Evolutionary conservation across 2,113 vertebrate genomes (phyloP), one percentile per base, ranked within the genome.

Genomic region (Callocephalon fimbriatum): DNA sequence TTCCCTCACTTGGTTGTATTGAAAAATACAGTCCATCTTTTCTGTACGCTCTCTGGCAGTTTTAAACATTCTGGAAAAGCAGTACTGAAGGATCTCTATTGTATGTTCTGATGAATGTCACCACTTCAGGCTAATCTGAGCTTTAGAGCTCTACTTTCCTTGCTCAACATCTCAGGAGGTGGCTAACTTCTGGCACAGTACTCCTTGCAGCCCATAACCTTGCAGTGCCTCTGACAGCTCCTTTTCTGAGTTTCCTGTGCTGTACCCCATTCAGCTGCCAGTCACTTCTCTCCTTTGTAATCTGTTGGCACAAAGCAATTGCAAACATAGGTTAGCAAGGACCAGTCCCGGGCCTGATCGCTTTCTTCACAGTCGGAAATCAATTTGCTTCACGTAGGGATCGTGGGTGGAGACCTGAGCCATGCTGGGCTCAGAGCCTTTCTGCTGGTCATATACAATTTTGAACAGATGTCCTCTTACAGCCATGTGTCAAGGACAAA

Each of bases 111-210:
- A 78, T 37, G 18, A 75, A 35, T 20, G 14, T 48, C 31, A 62
- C 10, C 40, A 18, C 25, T 63, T 87, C 48, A 72, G 44, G 18
- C 37, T 62, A 61, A 51, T 77, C 37, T 45, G 71, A 71, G 20
- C 1, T 53, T 71, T 66, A 32, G 32, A 67, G 14, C 21, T 44
- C 29, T 29, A 56, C 35, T 85, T 81, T 66, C 45, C n/a, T 48
- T 66, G 7, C 27, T 67, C 18, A 16, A 0, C 2, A 2, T 23
- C 18, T 82, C 1, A 1, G 0, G 11, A 91, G 38, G 37, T 27
- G 53, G n/a, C 21, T 62, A 48, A 25, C 4, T 91, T 62, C 79
- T 40, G 44, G 18, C 47, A 59, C n/a, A 78, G 66, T 7, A 22
- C 15, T 45, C 35, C 44, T 67, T 63, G 22, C 19, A 93, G 56